A percentile compares a stretch with the other conserved stretches of the same genome.
These are phyloP conservation scores for Bradypodion ventrale DNA, from an alignment of 2,797 vertebrate species.

Conservation along the genomic window DNA sequence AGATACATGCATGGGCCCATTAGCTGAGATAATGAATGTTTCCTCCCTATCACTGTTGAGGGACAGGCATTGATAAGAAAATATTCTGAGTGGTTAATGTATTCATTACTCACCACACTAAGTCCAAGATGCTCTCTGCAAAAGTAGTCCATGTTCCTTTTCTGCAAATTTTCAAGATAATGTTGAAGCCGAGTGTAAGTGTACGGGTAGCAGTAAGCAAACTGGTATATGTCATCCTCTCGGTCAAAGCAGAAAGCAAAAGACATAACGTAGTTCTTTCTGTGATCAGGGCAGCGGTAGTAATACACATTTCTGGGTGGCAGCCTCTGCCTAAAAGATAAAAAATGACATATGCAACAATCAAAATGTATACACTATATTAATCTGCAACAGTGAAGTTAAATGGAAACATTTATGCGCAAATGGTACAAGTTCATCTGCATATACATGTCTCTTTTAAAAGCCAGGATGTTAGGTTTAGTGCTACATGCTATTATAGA, in stretches of 20 bases:
- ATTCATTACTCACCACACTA: conserved; percentile 88
- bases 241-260: conserved; percentile 98
- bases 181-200: conserved; percentile 96
- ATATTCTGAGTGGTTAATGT: not conserved
- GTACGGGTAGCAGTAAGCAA: conserved; percentile 97
- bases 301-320: conserved; percentile 97
- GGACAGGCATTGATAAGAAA: conserved; percentile 8
- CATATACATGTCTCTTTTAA: too few relatives aligned
- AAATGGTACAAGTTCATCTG: not conserved
- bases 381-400: conserved; percentile 6
- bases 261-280: conserved; percentile 97
- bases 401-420: not conserved
- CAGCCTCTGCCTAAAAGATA: conserved; percentile 89
- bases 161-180: conserved; percentile 90
- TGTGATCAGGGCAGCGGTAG: conserved; percentile 95
- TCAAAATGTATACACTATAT: not conserved
- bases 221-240: conserved; percentile 93
- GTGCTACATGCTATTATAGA: not conserved
- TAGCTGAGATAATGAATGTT: conserved; percentile 9
- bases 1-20: not conserved
- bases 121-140: conserved; percentile 90
- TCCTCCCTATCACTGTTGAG: conserved; percentile 5
- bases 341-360: conserved; percentile 24
- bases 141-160: conserved; percentile 90
- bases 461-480: not conserved